Percentiles rank a stretch among this genome's conserved stretches.
Conservation (phyloP, 2,888 invertebrate species). For the Euproctis similis region DNA sequence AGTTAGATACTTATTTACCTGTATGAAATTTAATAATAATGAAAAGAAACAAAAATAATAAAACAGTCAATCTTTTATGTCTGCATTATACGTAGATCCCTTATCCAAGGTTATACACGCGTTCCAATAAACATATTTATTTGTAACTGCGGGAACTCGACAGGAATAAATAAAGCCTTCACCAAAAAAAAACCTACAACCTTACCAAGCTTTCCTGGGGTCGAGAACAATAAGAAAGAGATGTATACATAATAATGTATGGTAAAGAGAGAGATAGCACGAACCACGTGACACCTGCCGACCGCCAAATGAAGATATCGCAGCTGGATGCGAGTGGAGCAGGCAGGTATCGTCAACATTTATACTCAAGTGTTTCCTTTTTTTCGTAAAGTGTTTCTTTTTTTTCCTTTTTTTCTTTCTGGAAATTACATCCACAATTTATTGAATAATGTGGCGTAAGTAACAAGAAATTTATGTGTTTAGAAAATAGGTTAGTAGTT, state of each 20-base stretch:
- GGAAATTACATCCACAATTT: too few relatives aligned
- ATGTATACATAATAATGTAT: constrained; percentile 11
- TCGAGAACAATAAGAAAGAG: constrained; percentile 48
- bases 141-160: constrained; percentile 52
- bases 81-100: too few relatives aligned
- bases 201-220: constrained; percentile 55
- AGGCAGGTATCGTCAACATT: constrained; percentile 43
- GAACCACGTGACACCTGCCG: constrained; percentile 72
- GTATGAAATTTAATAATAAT: too few relatives aligned
- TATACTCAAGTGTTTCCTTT: constrained; percentile 4
- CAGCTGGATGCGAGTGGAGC: constrained; percentile 67
- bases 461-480: too few relatives aligned
- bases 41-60: too few relatives aligned
- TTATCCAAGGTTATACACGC: constrained; percentile 15
- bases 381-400: too few relatives aligned
- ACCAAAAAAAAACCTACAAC: constrained; percentile 45
- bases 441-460: too few relatives aligned
- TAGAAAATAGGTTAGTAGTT: too few relatives aligned
- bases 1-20: too few relatives aligned
- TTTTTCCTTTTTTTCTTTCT: too few relatives aligned
- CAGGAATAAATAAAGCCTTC: constrained; percentile 66
- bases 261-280: constrained; percentile 33
- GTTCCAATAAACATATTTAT: constrained; percentile 42
- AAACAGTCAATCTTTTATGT: too few relatives aligned
- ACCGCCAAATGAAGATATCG: constrained; percentile 75